Evolutionary conservation across 2,888 invertebrate genomes (phyloP).

Genomic region (Amphiduros pacificus): DNA sequence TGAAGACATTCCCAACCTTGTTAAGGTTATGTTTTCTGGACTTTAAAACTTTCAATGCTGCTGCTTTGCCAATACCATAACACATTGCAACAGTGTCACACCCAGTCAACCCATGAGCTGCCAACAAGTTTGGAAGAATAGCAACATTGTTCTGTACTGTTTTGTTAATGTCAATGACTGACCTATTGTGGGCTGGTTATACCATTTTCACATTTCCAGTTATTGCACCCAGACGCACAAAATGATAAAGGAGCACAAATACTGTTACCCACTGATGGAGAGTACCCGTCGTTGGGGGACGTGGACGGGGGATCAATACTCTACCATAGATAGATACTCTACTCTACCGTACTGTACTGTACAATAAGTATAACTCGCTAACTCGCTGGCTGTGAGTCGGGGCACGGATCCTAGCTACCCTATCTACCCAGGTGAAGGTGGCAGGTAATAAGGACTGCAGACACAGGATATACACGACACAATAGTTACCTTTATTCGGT

Average conservation of each 20-base stretch:
- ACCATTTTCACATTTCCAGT: neutral
- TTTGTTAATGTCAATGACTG: conserved; percentile 1
- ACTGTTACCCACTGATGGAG: no score
- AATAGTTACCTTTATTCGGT: no score
- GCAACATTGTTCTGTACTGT: conserved; percentile 2
- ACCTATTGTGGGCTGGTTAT: neutral
- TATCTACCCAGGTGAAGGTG: no score
- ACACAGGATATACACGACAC: no score
- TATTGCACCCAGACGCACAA: neutral
- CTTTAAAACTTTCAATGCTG: neutral
- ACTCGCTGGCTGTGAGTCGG: no score
- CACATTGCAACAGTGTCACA: conserved; percentile 10
- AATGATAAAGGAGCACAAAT: conserved; percentile 1
- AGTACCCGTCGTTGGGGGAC: no score
- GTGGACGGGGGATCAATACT: no score
- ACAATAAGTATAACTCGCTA: no score
- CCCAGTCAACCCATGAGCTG: conserved; percentile 10
- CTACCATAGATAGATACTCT: no score
- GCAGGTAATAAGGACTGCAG: no score
- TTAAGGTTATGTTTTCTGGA: neutral
- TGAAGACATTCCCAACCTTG: neutral
- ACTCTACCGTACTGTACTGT: no score
- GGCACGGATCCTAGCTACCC: no score
- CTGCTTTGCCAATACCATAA: conserved; percentile 1
- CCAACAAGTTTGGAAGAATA: conserved; percentile 1